phyloP scores from a whole-genome alignment of 2,797 vertebrate genomes.

The Huso huso region DNA sequence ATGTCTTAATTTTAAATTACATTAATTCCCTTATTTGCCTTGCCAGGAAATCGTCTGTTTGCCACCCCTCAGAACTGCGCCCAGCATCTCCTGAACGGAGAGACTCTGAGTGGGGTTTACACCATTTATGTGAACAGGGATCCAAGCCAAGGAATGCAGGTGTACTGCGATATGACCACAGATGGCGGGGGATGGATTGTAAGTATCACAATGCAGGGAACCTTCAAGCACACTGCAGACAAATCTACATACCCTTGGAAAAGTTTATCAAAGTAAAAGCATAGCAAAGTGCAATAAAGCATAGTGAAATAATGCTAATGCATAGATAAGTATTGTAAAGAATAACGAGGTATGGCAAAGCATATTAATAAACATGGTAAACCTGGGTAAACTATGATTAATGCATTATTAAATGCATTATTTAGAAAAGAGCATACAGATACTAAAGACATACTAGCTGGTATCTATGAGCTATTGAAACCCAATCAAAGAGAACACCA shows the following conservation, averaged over 20 bases:
- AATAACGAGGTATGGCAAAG: no score
- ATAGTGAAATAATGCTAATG: background rate
- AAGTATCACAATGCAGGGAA: conserved; percentile 44
- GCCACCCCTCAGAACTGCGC: conserved; percentile 90
- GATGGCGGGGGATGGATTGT: conserved; percentile 95
- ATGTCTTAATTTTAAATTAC: no score
- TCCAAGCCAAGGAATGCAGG: conserved; percentile 77
- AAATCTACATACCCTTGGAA: no score
- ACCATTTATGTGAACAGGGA: conserved; percentile 88
- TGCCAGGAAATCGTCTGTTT: conserved; percentile 81
- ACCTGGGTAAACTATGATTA: no score
- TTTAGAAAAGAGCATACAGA: no score
- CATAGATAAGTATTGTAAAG: background rate
- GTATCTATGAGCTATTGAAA: no score
- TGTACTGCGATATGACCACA: conserved; percentile 93
- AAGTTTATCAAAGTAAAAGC: background rate
- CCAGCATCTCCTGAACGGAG: conserved; percentile 90
- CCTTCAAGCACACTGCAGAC: no score
- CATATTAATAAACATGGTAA: no score
- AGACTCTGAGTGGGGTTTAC: conserved; percentile 80
- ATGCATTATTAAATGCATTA: no score
- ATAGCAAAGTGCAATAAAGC: background rate
- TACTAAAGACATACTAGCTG: no score
- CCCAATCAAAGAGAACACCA: no score
- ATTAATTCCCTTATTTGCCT: conserved; percentile 11